Evolutionary conservation across 2,113 vertebrate genomes (phyloP), one percentile per base, ranked within the genome.

Genomic region (Oreochromis tanganicae): DNA sequence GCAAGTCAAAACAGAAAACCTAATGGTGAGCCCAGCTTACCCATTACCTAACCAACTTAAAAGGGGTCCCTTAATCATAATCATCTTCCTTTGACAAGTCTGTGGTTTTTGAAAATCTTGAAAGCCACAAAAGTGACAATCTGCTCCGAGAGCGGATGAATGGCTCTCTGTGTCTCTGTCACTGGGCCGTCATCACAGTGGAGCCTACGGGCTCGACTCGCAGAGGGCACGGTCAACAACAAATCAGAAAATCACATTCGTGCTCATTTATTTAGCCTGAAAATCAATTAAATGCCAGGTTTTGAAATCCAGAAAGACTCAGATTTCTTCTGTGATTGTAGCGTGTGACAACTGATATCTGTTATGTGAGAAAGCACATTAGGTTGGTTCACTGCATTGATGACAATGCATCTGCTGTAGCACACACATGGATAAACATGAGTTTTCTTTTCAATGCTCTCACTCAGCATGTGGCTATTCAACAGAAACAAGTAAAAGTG

Each of bases 111-210:
- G 56, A 88, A 87, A 87, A 63, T 83, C 79, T 87, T 81, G 84
- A 88, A 85, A 90, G 63, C 91, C 88, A 85, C 88, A 93, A 87
- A 92, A 90, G 89, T 92, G 89, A 89, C 87, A 81, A 92, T 90
- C 88, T 90, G 63, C 86, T 88, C 29, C 11, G 68, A 63, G 57
- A 87, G 73, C 16, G 43, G 85, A 94, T 94, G 91, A 94, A 94
- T 92, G 83, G 91, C 75, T 89, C 88, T 91, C 89, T 94, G 94
- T 94, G 94, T 90, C 82, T 92, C 81, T 85, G 89, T 94, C 90
- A 93, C 71, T 50, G 48, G 54, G 83, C 82, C 68, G 91, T 94
- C 89, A 93, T 91, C 89, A 83, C 43, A 82, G 85, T 83, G 68
- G 79, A 91, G 85, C 87, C 91, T 27, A 57, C 68, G 79, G 92